Base-by-base conservation (phyloP, 1,140 invertebrate species). In the Hormaphis cornu region DNA sequence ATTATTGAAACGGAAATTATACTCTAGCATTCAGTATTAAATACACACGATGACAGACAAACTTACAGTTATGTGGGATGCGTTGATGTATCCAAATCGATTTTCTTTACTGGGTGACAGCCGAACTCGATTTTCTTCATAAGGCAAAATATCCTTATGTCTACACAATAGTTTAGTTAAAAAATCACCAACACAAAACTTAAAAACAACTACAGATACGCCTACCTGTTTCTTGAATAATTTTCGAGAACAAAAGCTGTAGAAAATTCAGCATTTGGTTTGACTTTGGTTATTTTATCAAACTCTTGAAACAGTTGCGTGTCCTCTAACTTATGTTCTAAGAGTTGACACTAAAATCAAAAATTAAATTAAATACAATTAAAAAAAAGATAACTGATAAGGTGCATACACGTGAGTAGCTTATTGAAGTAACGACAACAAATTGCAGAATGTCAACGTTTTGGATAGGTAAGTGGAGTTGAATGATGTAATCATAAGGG, bases 21-120 rank as follows among this genome's bases (percentile, higher is more conserved):
- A n/a, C n/a, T n/a, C n/a, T n/a, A n/a, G n/a, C n/a, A n/a, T 33
- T n/a, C 20, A 48, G 16, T 22, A 35, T 14, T 26, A 14, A 50
- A 35, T 20, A 30, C 10, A 42, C 9, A 22, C 33, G 28, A 4
- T 30, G 4, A 12, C 9, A 52, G 2, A 16, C 14, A 24, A 53
- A 76, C 77, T 79, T 79, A 89, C 87, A 56, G 86, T 89, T 69
- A 95, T 85, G 75, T 93, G 89, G 9, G 90, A 93, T 4, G 91
- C 91, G 81, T 95, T 95, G 48, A 95, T 89, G 74, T 95, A 95
- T 8, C 92, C 93, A 75, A 83, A 83, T 56, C 86, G 85, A 79
- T 95, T 95, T 69, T 86, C 83, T 76, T 87, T 87, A 3, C 84
- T 83, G 5, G 91, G 88, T 22, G 83, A 84, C 4, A 95, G 77